These are phyloP conservation scores for Falco punctatus DNA, from an alignment of 2,113 vertebrate genomes.

Conservation along the genomic window DNA sequence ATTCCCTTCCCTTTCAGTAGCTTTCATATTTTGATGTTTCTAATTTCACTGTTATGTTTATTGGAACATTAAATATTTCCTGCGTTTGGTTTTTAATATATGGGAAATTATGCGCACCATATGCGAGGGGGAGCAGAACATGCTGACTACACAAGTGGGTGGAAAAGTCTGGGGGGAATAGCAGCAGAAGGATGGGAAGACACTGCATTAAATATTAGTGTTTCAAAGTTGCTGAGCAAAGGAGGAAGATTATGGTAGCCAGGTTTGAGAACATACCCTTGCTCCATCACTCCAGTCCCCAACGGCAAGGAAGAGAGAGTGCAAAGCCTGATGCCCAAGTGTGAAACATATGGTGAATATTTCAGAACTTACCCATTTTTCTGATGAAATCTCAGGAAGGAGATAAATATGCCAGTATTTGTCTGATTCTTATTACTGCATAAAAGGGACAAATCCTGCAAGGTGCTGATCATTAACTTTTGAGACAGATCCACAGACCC, in stretches of 20 bases:
- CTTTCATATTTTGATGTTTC: neutral
- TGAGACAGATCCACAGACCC: neutral
- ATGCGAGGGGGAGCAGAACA: slow-evolving; percentile 6
- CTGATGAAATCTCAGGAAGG: neutral
- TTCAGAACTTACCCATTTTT: neutral
- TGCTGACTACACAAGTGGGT: neutral
- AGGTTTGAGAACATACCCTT: neutral
- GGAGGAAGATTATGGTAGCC: neutral
- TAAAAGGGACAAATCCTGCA: neutral
- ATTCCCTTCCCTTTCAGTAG: neutral
- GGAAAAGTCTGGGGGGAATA: neutral
- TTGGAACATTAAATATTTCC: neutral
- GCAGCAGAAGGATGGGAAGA: slow-evolving; percentile 27
- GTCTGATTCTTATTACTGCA: neutral
- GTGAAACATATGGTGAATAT: slow-evolving; percentile 17
- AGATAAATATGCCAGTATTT: neutral
- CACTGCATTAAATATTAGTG: neutral
- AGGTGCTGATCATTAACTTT: neutral
- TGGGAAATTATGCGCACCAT: neutral
- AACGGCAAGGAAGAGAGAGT: neutral
- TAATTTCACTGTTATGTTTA: neutral
- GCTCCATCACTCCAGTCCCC: neutral
- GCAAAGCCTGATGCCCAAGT: neutral
- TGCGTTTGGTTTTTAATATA: neutral
- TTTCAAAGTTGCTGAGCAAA: slow-evolving; percentile 24